These are phyloP conservation scores for Lasioglossum pauxillum DNA, from an alignment of 2,888 invertebrate genomes.

Conservation along the genomic window DNA sequence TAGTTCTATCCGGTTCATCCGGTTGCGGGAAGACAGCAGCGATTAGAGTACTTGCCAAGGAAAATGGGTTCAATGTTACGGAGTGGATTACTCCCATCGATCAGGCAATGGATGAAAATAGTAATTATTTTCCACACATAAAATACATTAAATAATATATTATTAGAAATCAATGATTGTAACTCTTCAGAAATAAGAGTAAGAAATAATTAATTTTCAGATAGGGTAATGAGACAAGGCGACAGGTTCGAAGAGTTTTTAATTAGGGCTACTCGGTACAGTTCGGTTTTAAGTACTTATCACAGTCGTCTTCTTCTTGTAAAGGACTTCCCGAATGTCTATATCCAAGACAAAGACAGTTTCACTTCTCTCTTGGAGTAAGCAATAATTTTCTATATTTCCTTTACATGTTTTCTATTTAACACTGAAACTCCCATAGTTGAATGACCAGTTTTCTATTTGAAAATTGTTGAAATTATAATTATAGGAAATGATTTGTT, in stretches of 20 bases:
- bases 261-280: conserved; percentile 91
- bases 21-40: conserved; percentile 94
- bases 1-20: conserved; percentile 92
- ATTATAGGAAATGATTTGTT: no score
- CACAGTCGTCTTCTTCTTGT: conserved; percentile 88
- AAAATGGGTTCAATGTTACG: conserved; percentile 87
- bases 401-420: not conserved
- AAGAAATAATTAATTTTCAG: conserved; percentile 62
- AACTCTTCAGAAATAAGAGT: not conserved
- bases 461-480: no score
- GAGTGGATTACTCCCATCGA: conserved; percentile 95
- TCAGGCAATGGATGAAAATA: conserved; percentile 86
- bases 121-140: conserved; percentile 60
- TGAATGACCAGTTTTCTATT: not conserved
- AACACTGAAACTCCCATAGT: not conserved
- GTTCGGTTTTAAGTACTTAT: conserved; percentile 73
- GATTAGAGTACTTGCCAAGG: conserved; percentile 88
- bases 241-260: conserved; percentile 91
- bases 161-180: not conserved
- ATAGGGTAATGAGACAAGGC: conserved; percentile 86
- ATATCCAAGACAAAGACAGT: conserved; percentile 88
- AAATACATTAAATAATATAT: conserved; percentile 6
- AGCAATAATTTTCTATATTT: conserved; percentile 40
- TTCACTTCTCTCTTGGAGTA: conserved; percentile 89
- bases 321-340: conserved; percentile 93